Conservation (phyloP, 2,888 invertebrate species). For the Pyrochroa serraticornis region DNA sequence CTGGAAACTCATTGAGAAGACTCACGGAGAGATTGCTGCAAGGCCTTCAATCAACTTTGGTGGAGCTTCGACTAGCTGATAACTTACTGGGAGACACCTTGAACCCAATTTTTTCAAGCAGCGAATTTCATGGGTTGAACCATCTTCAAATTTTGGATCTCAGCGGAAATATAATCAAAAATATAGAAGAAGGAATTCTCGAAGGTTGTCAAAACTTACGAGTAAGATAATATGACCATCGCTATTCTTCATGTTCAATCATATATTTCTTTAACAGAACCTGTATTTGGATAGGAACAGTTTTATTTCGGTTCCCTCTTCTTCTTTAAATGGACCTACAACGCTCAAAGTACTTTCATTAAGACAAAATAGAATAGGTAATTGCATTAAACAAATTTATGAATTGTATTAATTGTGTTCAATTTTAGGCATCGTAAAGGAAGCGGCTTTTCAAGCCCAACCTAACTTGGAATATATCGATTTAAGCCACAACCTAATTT, state of each 20-base stretch:
- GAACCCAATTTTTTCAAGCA: slow-evolving; percentile 88
- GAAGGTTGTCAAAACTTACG: slow-evolving; percentile 80
- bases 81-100: slow-evolving; percentile 89
- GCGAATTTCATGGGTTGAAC: slow-evolving; percentile 79
- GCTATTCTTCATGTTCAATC: no score
- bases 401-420: not conserved
- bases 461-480: slow-evolving; percentile 75
- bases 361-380: slow-evolving; percentile 82
- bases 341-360: slow-evolving; percentile 75
- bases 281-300: slow-evolving; percentile 82
- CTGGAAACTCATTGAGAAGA: slow-evolving; percentile 79
- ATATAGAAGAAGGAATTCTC: slow-evolving; percentile 84
- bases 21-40: slow-evolving; percentile 77
- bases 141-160: slow-evolving; percentile 77
- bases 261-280: slow-evolving; percentile 72
- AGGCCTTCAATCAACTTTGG: slow-evolving; percentile 70
- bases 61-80: slow-evolving; percentile 74
- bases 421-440: slow-evolving; percentile 69
- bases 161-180: slow-evolving; percentile 79
- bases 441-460: slow-evolving; percentile 71
- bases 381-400: slow-evolving; percentile 41
- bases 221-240: slow-evolving; percentile 55
- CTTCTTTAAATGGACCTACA: slow-evolving; percentile 81
- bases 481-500: slow-evolving; percentile 79
- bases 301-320: slow-evolving; percentile 75